Evolutionary conservation across 2,113 vertebrate species (phyloP), one percentile per base, ranked within the genome.

Genomic region (Lathamus discolor): DNA sequence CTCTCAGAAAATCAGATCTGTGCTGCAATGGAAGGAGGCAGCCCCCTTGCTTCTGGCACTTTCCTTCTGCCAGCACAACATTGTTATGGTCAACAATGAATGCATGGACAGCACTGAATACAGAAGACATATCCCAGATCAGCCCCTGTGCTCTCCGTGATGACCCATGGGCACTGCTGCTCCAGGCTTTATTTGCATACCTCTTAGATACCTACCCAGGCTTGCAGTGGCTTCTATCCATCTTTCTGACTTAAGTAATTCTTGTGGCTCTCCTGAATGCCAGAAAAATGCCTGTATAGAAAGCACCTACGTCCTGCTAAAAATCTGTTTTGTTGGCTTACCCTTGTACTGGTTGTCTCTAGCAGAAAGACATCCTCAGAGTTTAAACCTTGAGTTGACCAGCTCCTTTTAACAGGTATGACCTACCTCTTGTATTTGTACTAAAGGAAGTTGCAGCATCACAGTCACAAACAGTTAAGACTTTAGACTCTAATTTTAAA

Each of bases 161-260:
- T 10, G 27, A 33, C 31, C 41, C 24, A 14, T 1, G 37, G 44
- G 13, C 63, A 49, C 33, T 27, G 55, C 67, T 66, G 33, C 67
- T 76, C 46, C 37, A 33, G 24, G 31, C 17, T 54, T 51, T 37
- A n/a, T 14, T 35, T 66, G 18, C 23, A 3, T 24, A 16, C n/a
- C 13, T 62, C 51, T 33, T 16, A 8, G 35, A 33, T 49, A 72
- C 16, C 43, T 64, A 23, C 31, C 63, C 54, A 48, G 88, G 48
- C 8, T 20, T 52, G 59, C 9, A 33, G 16, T 7, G 41, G 17
- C 25, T 83, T 57, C 62, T 54, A 4, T 8, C 52, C 22, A 39
- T 43, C 46, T 33, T 68, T 25, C 31, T 43, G 27, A 44, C 6
- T 44, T 35, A 1, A 0, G 3, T 6, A 27, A 48, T 25, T 70